Conservation (phyloP, 2,888 invertebrate genomes). For the Nomada fabriciana region DNA sequence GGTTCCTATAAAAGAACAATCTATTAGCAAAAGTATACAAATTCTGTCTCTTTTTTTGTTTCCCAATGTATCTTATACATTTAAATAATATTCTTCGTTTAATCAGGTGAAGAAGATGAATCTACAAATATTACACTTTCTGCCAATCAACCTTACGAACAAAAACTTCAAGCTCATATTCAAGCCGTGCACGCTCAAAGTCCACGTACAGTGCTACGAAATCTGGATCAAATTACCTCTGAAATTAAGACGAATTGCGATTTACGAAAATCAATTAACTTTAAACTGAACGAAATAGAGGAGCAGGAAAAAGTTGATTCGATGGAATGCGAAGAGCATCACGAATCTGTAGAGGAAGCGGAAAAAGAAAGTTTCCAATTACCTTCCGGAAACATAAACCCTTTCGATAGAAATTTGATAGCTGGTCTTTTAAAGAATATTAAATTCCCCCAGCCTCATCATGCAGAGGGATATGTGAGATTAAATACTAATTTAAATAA, state of each 20-base stretch:
- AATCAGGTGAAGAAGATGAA: constrained; percentile 68
- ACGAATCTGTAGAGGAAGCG: constrained; percentile 80
- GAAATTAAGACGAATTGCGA: constrained; percentile 83
- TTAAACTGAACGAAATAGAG: constrained; percentile 73
- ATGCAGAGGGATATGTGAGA: constrained; percentile 83
- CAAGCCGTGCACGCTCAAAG: constrained; percentile 83
- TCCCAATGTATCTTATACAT: not conserved
- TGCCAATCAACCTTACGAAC: constrained; percentile 76
- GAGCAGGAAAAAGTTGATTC: constrained; percentile 70
- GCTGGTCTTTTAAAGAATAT: constrained; percentile 89
- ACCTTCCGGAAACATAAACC: constrained; percentile 87
- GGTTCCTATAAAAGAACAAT: constrained; percentile 78
- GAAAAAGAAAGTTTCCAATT: constrained; percentile 80
- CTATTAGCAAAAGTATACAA: constrained; percentile 44
- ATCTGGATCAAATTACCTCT: constrained; percentile 82
- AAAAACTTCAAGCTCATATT: constrained; percentile 81
- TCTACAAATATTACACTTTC: constrained; percentile 68
- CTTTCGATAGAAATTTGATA: constrained; percentile 91
- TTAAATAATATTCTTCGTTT: constrained; percentile 10
- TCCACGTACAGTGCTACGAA: constrained; percentile 83
- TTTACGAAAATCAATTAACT: constrained; percentile 80
- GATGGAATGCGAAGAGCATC: constrained; percentile 80
- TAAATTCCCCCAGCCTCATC: constrained; percentile 88
- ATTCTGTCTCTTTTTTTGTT: not conserved
- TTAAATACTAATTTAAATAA: constrained; percentile 81